Evolutionary conservation across 1,140 invertebrate species (phyloP), one percentile per base, ranked within the genome.

Genomic region (Drosophila busckii): DNA sequence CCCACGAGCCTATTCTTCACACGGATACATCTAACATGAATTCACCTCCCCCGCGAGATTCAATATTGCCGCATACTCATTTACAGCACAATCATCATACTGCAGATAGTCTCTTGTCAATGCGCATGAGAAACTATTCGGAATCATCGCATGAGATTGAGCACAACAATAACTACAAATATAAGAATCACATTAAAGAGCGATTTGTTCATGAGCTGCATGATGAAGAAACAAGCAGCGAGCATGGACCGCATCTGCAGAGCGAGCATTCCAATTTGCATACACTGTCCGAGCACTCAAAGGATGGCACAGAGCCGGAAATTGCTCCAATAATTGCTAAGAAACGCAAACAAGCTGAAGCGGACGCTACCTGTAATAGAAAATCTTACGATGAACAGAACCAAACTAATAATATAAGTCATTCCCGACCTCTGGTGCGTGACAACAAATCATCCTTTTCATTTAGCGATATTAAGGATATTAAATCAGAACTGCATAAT

Each of bases 151-250:
- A 89, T 38, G 75, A 85, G 48, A 69, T 88, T 55, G 85, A 87
- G 23, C 88, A 89, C 37, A 89, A 91, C 58, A 90, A 90, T 63
- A 91, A 90, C 34, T 97, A 97, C 89, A 97, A 98, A 88, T 97
- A 97, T 88, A 98, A 98, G 88, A 97, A 95, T 67, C 95, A 94
- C 62, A 98, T 98, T 53, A 96, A 97, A 64, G 93, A 96, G 80
- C 89, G 96, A 32, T 98, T 98, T 75, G 88, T 87, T 25, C 84
- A 87, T 31, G 80, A 84, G 16, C 40, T 86, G 15, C 83, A 84
- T 32, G 76, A 87, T 28, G 86, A 87, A 49, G 83, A 87, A 41
- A 83, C 82, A 20, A 84, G 78, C 23, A 85, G 83, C 45, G 85
- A 87, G 7, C 78, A 84, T 20, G 65, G 68, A 1, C 56, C 75